Evolutionary conservation across 35 echinoderm and acorn worm species (phyloP).

Genomic region (Apostichopus japonicus): DNA sequence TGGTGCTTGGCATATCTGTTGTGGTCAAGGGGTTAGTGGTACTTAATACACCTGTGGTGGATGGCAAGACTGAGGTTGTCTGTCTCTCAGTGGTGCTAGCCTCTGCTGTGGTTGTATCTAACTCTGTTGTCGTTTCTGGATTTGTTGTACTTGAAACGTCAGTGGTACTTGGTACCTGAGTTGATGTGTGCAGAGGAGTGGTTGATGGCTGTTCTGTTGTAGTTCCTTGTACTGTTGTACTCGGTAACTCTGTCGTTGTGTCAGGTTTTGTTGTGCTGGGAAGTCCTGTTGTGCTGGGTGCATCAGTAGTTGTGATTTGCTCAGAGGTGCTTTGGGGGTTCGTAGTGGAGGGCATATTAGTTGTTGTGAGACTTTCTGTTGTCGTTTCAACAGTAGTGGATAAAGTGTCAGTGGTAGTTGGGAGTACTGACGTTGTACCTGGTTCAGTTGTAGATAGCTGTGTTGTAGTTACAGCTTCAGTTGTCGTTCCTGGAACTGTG

Average conservation of each 20-base stretch:
- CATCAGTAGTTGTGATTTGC: not conserved
- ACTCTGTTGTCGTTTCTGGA: not conserved
- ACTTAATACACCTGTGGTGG: not conserved
- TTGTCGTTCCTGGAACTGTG: slow-evolving; percentile 4
- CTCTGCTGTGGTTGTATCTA: not conserved
- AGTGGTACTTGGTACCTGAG: slow-evolving; percentile 37
- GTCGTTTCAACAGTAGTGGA: not conserved
- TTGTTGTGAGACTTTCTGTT: not conserved
- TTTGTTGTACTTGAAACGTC: not conserved
- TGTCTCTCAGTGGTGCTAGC: not conserved
- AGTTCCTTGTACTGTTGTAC: slow-evolving; percentile 16
- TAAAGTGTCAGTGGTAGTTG: slow-evolving; percentile 10
- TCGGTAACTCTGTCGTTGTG: not conserved
- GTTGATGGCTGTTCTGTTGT: slow-evolving; percentile 22
- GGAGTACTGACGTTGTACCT: slow-evolving; percentile 5
- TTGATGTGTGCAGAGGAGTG: not conserved
- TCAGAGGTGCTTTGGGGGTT: slow-evolving; percentile 1
- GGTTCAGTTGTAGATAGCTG: not conserved
- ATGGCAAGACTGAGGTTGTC: not conserved
- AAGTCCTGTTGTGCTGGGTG: slow-evolving; percentile 6
- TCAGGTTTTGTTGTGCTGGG: not conserved
- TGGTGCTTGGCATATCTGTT: no score
- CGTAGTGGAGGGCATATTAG: not conserved
- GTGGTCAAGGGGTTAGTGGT: not conserved
- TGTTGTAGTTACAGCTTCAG: not conserved